phyloP scores from a whole-genome alignment of 2,113 vertebrate species.

The Thryonomys swinderianus region DNA sequence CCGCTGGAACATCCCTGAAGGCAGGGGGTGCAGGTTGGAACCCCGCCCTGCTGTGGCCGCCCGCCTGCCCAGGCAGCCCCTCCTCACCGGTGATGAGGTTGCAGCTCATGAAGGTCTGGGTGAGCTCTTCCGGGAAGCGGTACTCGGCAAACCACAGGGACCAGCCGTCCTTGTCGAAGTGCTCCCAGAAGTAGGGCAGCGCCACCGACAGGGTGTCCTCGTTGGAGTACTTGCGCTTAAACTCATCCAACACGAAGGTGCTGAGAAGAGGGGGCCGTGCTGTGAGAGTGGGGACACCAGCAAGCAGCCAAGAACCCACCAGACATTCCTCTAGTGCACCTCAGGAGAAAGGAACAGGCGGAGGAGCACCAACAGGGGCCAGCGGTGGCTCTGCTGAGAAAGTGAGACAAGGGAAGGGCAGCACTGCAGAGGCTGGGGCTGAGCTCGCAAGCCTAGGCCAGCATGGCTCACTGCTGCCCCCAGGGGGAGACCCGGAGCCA shows the following conservation, averaged over 20 bases:
- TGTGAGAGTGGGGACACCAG: rapidly evolving
- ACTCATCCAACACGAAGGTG: slow-evolving; percentile 94
- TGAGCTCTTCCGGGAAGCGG: slow-evolving; percentile 92
- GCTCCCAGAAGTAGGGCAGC: slow-evolving; percentile 94
- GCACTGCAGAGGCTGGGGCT: not conserved
- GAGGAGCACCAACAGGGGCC: too few relatives aligned
- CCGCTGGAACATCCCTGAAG: slow-evolving; percentile 96
- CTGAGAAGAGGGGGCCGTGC: slow-evolving; percentile 73
- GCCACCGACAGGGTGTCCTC: slow-evolving; percentile 93
- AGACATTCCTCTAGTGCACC: not conserved
- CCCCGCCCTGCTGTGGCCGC: not conserved
- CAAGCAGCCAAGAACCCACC: not conserved
- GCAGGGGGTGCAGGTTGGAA: not conserved
- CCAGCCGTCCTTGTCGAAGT: slow-evolving; percentile 93
- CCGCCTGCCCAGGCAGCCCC: not conserved
- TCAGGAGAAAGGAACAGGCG: not conserved
- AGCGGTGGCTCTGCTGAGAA: not conserved
- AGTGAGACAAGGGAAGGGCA: not conserved
- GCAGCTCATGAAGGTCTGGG: slow-evolving; percentile 95
- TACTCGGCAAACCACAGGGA: slow-evolving; percentile 94
- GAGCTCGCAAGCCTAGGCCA: not conserved
- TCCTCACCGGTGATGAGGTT: slow-evolving; percentile 95
- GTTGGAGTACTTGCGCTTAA: slow-evolving; percentile 96
- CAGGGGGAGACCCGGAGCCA: slow-evolving; percentile 46
- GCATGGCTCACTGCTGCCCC: slow-evolving; percentile 46